Evolutionary conservation across 2,113 vertebrate species (phyloP), one percentile per base, ranked within the genome.

Genomic region (Agelaius phoeniceus): DNA sequence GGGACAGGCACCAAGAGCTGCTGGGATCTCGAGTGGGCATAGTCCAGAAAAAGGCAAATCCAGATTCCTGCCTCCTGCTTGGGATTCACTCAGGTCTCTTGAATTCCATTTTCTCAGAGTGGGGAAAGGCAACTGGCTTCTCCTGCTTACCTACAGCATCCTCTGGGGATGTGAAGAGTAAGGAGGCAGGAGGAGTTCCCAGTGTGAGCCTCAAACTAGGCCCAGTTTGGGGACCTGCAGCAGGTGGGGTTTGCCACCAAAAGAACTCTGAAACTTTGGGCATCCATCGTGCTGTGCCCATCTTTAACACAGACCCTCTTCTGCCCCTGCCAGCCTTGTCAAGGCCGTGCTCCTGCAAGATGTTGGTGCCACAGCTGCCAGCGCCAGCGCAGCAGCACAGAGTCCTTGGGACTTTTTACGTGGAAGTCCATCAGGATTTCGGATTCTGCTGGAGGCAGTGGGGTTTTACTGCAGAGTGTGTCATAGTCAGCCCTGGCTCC

Each of bases 1-100:
- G 46, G 49, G 67, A 52, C 27, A 8, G 52, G 46, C 16, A 21
- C 28, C 13, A 1, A 10, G 11, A 19, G 30, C 21, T 86, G 68
- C 80, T 5, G 5, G 8, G 10, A 58, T 11, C 44, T 61, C 0
- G 0, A 10, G 31, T 20, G 41, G 2, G 8, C 18, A 2, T 0
- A 18, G 72, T 23, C 26, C 28, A 52, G 43, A 28, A 48, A 63
- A 46, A 66, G 37, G 55, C 20, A 77, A 69, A 69, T 51, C 39
- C 26, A 11, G 11, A 11, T 13, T 52, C 12, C 30, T n/a, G 20
- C 6, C 49, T 51, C 11, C 26, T 90, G 27, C 57, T 10, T 20
- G 10, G 43, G 28, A 13, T 41, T 59, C 67, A 15, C 7, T 9
- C 2, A 1, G 15, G 10, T 27, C 41, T 35, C 26, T 67, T 28